Conservation (phyloP, 1,140 invertebrate species). For the Drosophila punjabiensis region DNA sequence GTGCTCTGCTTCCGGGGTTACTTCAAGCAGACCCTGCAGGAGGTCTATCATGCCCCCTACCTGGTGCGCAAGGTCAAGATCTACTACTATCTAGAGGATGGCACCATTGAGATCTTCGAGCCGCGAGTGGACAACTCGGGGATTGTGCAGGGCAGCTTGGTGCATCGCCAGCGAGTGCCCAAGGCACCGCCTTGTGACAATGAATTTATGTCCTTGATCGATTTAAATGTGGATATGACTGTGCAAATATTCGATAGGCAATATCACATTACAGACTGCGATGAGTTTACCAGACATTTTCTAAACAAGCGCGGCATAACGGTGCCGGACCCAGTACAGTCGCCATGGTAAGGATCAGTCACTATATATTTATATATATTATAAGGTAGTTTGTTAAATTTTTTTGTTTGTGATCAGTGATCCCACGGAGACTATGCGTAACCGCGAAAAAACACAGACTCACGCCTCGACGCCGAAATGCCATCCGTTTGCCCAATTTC, state of each 20-base stretch:
- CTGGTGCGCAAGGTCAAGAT: conserved; percentile 93
- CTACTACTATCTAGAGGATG: conserved; percentile 96
- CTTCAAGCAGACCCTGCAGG: conserved; percentile 93
- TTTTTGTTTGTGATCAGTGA: conserved; percentile 78
- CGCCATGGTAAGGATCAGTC: conserved; percentile 56
- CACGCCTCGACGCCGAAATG: conserved; percentile 25
- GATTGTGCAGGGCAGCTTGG: conserved; percentile 89
- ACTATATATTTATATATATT: too few relatives aligned
- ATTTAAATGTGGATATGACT: conserved; percentile 75
- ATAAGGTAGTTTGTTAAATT: neutral
- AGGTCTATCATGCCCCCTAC: conserved; percentile 89
- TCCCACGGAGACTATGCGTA: conserved; percentile 85
- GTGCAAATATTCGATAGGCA: conserved; percentile 78
- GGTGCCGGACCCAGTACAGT: conserved; percentile 89
- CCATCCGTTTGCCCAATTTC: conserved; percentile 89
- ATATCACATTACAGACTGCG: conserved; percentile 91
- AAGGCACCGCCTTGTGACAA: conserved; percentile 72
- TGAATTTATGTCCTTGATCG: conserved; percentile 74
- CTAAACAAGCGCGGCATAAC: conserved; percentile 93
- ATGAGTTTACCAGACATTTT: conserved; percentile 94
- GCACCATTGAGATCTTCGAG: conserved; percentile 93
- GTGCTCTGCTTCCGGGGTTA: conserved; percentile 93
- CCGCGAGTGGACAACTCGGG: conserved; percentile 91
- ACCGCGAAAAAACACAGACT: conserved; percentile 46
- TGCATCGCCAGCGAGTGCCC: conserved; percentile 73